Percentiles rank a stretch among this genome's conserved stretches.
Conservation (phyloP, 2,888 invertebrate species). For the Agriotes lineatus region DNA sequence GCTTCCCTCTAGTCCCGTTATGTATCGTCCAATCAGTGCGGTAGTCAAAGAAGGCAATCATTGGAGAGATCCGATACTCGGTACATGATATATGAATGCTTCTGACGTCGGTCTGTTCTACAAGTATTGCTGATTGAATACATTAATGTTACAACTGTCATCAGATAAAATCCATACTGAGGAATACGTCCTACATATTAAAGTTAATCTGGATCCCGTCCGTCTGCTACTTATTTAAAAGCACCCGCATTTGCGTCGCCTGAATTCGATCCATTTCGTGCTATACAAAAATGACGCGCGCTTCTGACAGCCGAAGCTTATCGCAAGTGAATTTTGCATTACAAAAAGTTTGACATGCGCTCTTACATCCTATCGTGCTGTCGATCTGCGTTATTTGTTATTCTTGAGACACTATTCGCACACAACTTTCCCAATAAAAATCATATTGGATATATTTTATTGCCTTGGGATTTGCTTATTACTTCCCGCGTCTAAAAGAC, state of each 20-base stretch:
- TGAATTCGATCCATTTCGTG: background rate
- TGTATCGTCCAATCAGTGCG: constrained; percentile 9
- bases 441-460: background rate
- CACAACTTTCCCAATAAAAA: background rate
- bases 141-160: constrained; percentile 32
- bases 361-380: constrained; percentile 1
- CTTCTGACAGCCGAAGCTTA: constrained; percentile 17
- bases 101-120: constrained; percentile 21
- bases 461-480: no score
- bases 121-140: constrained; percentile 28
- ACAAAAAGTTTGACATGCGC: constrained; percentile 5
- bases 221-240: constrained; percentile 21
- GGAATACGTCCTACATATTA: constrained; percentile 23
- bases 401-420: background rate
- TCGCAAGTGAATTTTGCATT: constrained; percentile 3
- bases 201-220: constrained; percentile 23
- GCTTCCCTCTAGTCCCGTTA: background rate
- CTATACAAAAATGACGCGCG: background rate
- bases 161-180: constrained; percentile 26
- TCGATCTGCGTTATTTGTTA: constrained; percentile 1
- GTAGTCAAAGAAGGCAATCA: constrained; percentile 16
- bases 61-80: constrained; percentile 10
- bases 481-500: no score
- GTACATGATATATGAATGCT: constrained; percentile 20
- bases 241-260: constrained; percentile 11